Evolutionary conservation across 1,140 invertebrate genomes (phyloP).

Genomic region (Wiebesia pumilae): DNA sequence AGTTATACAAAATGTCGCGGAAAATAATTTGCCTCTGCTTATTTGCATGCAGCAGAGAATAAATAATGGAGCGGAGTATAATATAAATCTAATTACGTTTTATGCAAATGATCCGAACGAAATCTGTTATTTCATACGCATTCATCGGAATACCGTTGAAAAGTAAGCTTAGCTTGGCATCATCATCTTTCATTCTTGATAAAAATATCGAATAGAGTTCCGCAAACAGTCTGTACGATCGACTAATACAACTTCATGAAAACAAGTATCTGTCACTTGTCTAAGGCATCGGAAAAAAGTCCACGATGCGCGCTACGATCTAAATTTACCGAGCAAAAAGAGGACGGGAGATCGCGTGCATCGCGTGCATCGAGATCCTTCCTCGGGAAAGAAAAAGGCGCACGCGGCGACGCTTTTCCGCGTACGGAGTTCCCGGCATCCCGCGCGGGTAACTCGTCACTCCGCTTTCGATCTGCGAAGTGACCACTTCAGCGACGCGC

Average conservation of each 20-base stretch:
- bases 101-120: background rate
- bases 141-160: background rate
- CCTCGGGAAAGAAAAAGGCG: background rate
- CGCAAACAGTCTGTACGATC: background rate
- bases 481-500: too few species aligned
- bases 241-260: constrained; percentile 5
- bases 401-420: background rate
- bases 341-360: constrained; percentile 20
- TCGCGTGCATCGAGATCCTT: background rate
- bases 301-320: background rate
- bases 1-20: too few species aligned
- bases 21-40: too few species aligned
- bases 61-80: too few species aligned
- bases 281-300: background rate
- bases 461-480: background rate
- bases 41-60: background rate
- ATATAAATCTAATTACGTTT: background rate
- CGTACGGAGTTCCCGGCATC: background rate
- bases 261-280: constrained; percentile 13
- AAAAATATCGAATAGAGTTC: background rate
- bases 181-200: background rate
- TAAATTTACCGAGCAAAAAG: constrained; percentile 14
- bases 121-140: background rate
- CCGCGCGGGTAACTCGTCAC: background rate
- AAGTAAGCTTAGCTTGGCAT: background rate